Conservation (phyloP, 2,888 invertebrate species). For the Candidula unifasciata region DNA sequence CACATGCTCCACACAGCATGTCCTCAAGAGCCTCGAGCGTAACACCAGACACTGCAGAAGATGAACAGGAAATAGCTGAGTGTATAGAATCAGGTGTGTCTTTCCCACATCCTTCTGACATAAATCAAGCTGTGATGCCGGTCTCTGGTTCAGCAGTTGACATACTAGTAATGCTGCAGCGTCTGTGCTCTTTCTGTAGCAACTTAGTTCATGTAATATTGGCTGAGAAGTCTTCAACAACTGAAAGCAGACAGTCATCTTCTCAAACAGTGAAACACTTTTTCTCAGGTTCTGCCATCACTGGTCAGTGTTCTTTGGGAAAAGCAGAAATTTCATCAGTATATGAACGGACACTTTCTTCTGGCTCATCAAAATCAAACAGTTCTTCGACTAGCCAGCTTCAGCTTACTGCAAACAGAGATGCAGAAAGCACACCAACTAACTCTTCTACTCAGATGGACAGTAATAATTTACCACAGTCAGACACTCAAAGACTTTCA, state of each 20-base stretch:
- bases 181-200: slow-evolving; percentile 60
- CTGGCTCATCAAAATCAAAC: background rate
- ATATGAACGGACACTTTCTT: slow-evolving; percentile 9
- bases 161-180: slow-evolving; percentile 65
- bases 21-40: slow-evolving; percentile 25
- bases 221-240: background rate
- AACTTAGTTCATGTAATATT: slow-evolving; percentile 38
- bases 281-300: background rate
- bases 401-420: background rate
- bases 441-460: background rate
- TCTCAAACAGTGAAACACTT: slow-evolving; percentile 4
- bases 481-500: background rate
- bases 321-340: background rate
- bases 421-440: background rate
- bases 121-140: slow-evolving; percentile 56
- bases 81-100: slow-evolving; percentile 50
- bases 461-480: background rate
- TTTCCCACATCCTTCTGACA: slow-evolving; percentile 41
- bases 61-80: slow-evolving; percentile 44
- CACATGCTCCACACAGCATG: slow-evolving; percentile 24
- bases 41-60: background rate
- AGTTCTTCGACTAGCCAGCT: background rate
- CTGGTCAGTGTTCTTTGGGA: background rate
- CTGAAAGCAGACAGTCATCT: background rate
- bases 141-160: slow-evolving; percentile 68